Evolutionary conservation across 2,888 invertebrate genomes (phyloP), one percentile per base, ranked within the genome.

Genomic region (Athetis lepigone): DNA sequence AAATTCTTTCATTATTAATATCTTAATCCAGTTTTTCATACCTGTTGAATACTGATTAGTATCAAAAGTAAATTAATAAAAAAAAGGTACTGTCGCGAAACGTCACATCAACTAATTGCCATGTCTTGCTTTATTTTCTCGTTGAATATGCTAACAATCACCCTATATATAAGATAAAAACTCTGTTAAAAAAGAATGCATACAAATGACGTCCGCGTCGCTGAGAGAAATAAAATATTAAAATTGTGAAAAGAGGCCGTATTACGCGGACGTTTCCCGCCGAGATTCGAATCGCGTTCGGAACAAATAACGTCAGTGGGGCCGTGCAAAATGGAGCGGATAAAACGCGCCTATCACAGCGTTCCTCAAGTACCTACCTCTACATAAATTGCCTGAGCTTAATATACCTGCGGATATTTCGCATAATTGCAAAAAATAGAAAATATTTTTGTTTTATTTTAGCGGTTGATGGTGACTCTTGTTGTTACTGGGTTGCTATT

Each of bases 241-340:
- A 79, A 77, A 70, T 78, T 68, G 76, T 71, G 64, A 79, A 77
- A 79, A 70, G 64, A 61, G 71, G 65, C 63, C 65, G 54, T 74
- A 79, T 75, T 75, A 71, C 63, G 63, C 50, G 69, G 64, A 62
- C 59, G 64, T 59, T 77, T 71, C 71, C 77, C 77, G 69, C 79
- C 56, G 74, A 75, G 71, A 77, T 79, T 77, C 66, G 61, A 58
- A 67, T 70, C 75, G 67, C 67, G 65, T 67, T 64, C 70, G 79
- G 70, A 77, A 77, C 75, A 75, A 79, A 79, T 77, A 79, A 75
- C 71, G 75, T 77, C 77, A 70, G 61, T 70, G 66, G 67, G 65
- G 72, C 72, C 61, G 75, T 60, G 70, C 42, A 75, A 79, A 79
- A 79, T 79, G 79, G 71, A 79, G 77, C 71, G 77, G 63, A 79